These are phyloP conservation scores for Sebastes oblongus DNA, from an alignment of 2,797 vertebrate genomes.

Conservation along the genomic window DNA sequence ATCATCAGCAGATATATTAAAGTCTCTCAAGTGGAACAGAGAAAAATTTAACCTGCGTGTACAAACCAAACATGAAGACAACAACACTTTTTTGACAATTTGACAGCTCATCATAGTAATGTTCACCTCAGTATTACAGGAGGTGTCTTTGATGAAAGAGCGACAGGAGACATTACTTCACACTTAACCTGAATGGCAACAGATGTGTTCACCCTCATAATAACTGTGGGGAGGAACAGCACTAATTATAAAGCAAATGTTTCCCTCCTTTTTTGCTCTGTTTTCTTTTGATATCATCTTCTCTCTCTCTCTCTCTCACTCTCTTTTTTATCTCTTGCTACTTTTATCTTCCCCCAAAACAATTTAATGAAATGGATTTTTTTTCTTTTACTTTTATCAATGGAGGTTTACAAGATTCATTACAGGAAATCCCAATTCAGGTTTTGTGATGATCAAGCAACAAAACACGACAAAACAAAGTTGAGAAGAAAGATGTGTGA, in stretches of 20 bases:
- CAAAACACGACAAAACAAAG: not conserved
- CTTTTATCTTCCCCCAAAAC: not conserved
- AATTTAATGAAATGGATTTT: not conserved
- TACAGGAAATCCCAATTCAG: not conserved
- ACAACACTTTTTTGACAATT: not conserved
- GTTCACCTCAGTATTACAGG: not conserved
- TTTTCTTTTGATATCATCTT: not conserved
- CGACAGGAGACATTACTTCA: slow-evolving; percentile 20
- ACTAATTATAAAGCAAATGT: not conserved
- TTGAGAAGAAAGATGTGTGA: not conserved
- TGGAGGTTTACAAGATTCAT: not conserved
- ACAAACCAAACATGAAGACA: not conserved
- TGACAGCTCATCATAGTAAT: not conserved
- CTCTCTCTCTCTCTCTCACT: no score
- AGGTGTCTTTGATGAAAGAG: not conserved
- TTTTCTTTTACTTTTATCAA: not conserved
- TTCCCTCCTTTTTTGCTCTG: not conserved
- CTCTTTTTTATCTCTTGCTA: not conserved
- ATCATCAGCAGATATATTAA: not conserved
- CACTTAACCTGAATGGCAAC: not conserved
- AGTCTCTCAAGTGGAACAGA: not conserved
- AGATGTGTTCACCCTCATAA: slow-evolving; percentile 4
- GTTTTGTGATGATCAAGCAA: not conserved
- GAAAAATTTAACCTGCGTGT: not conserved
- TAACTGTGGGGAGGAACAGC: not conserved